Base-by-base conservation (phyloP, 23 tunicate genomes). In the Phallusia fumigata region DNA sequence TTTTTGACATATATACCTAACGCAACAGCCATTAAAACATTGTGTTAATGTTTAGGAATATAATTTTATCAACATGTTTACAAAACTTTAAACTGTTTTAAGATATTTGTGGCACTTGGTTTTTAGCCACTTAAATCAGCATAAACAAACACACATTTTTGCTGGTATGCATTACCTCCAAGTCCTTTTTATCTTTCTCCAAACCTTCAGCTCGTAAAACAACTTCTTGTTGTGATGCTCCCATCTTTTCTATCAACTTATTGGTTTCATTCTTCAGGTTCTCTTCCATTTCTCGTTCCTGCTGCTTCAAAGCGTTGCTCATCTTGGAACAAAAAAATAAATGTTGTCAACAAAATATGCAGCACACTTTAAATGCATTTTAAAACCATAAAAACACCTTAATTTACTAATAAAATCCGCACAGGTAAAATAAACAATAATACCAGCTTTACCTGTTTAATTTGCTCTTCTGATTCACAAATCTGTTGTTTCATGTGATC, bases 211-310 rank as follows among this genome's bases (percentile, higher is more conserved):
- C 32, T 78, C 69, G 79, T 19, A 44, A 35, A 16, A 32, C 78
- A 44, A 85, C 34, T 36, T 85, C 83, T 31, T 79, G 72, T 64
- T 74, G 32, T 28, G 79, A 74, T 26, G 79, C 74, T 58, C 69
- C 69, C 69, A 58, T 58, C 69, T 58, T 58, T 24, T 58, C 69
- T 22, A 58, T 58, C 13, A 58, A 13, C 13, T 58, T 58, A 16
- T 58, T 77, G 3, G 80, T 36, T 40, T 77, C 80, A 16, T 28
- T 35, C 16, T 28, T 45, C 80, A 77, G 34, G 13, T 40, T 77
- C n/a, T 36, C 21, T 22, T 35, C 80, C 80, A 77, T 44, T 18
- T 77, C 80, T 18, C 10, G 52, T 36, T 35, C 53, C 30, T 58
- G 69, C 69, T 58, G 69, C 69, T 58, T 58, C 28, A 58, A 24